Percentiles rank a stretch among this genome's conserved stretches.
phyloP scores from a whole-genome alignment of 2,888 invertebrate genomes.

The Dilophus febrilis region DNA sequence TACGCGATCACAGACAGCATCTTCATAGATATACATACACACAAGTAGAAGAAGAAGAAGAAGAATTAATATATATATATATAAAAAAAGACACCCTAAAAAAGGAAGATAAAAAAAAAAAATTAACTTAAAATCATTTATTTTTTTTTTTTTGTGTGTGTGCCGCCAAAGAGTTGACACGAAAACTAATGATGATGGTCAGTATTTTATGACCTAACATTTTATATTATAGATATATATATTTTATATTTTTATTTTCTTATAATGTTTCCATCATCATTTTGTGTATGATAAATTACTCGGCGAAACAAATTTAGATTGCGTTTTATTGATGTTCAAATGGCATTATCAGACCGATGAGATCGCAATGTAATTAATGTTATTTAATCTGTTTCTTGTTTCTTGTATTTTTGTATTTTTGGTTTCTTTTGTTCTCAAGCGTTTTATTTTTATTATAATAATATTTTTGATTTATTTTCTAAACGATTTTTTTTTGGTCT shows the following conservation, averaged over 20 bases:
- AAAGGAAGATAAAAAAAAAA: background rate
- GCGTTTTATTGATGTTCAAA: constrained; percentile 6
- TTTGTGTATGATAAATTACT: constrained; percentile 7
- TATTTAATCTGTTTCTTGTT: no score
- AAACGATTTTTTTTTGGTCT: no score
- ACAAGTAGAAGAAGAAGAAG: no score
- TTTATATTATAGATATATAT: background rate
- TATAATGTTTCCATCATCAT: background rate
- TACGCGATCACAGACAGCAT: no score
- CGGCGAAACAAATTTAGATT: constrained; percentile 7
- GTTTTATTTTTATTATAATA: no score
- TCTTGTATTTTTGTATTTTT: no score
- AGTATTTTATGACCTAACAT: constrained; percentile 5
- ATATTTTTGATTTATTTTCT: no score
- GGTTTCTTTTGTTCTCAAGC: no score
- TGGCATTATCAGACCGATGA: constrained; percentile 2
- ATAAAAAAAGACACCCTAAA: background rate
- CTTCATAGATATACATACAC: no score
- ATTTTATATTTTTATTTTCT: background rate
- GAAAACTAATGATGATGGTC: constrained; percentile 7
- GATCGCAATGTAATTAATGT: background rate
- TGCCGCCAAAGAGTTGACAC: constrained; percentile 8
- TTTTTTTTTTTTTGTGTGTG: background rate
- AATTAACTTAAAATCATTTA: background rate
- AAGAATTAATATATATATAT: background rate